These are phyloP conservation scores for Drosophila koepferae DNA, from an alignment of 2,888 invertebrate genomes.

Conservation along the genomic window DNA sequence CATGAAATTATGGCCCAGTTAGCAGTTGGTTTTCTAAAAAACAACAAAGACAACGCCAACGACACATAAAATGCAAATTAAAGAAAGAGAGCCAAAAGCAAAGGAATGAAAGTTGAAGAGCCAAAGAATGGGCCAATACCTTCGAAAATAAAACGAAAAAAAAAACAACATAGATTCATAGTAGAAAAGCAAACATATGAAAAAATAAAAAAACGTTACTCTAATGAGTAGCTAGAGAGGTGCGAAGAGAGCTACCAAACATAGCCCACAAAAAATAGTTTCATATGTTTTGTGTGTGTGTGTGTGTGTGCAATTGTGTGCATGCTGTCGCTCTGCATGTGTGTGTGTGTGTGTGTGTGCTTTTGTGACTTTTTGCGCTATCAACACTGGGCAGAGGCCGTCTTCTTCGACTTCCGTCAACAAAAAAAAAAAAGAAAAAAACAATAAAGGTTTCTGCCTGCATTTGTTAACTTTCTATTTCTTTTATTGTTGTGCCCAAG, in stretches of 20 bases:
- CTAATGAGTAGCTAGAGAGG: constrained; percentile 38
- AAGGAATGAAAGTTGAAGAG: constrained; percentile 74
- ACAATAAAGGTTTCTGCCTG: constrained; percentile 28
- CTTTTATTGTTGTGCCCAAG: constrained; percentile 53
- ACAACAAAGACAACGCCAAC: constrained; percentile 8
- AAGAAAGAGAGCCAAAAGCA: constrained; percentile 52
- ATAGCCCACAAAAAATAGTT: constrained; percentile 39
- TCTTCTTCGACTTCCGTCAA: constrained; percentile 72
- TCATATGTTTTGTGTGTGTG: background rate
- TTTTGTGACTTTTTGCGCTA: constrained; percentile 33
- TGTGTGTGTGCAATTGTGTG: constrained; percentile 5
- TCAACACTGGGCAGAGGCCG: constrained; percentile 33
- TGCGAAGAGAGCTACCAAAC: constrained; percentile 52
- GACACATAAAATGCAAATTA: constrained; percentile 74
- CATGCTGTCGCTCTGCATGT: background rate
- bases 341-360: constrained; percentile 16
- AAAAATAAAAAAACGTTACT: constrained; percentile 30
- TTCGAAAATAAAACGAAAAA: constrained; percentile 37
- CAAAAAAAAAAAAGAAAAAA: constrained; percentile 43
- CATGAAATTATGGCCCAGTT: constrained; percentile 43
- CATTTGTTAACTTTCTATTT: constrained; percentile 73
- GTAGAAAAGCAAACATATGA: constrained; percentile 54
- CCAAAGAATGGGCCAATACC: constrained; percentile 66
- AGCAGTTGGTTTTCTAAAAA: constrained; percentile 48
- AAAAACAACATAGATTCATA: constrained; percentile 23